Evolutionary conservation across 2,113 vertebrate genomes (phyloP).

Genomic region (Gobiocypris rarus): DNA sequence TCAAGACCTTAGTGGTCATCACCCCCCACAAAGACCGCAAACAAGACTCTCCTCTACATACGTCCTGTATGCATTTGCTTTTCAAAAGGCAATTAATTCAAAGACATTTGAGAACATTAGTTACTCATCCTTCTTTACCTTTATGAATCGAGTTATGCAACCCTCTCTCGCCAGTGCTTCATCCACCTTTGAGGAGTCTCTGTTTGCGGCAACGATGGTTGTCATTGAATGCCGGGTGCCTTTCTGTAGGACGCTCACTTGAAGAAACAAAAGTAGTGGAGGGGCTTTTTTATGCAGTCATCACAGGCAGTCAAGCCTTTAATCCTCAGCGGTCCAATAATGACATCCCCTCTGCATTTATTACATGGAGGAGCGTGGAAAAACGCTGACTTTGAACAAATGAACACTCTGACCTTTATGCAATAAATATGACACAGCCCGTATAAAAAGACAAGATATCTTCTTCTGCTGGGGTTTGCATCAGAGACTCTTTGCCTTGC

Average conservation of each 20-base stretch:
- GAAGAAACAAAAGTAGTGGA: conserved; percentile 77
- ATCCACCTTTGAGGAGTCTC: conserved; percentile 33
- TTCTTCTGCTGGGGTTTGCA: conserved; percentile 84
- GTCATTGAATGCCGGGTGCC: conserved; percentile 58
- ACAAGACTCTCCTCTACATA: conserved; percentile 44
- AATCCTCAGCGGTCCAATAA: conserved; percentile 82
- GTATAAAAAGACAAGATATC: conserved; percentile 89
- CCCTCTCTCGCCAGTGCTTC: conserved; percentile 20
- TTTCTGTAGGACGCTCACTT: conserved; percentile 68
- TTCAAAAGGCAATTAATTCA: conserved; percentile 57
- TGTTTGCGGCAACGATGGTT: conserved; percentile 58
- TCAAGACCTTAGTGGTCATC: background rate
- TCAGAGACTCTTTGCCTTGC: conserved; percentile 46
- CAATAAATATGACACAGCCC: conserved; percentile 90
- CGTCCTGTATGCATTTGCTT: conserved; percentile 43
- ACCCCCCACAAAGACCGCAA: background rate
- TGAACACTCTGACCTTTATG: conserved; percentile 87
- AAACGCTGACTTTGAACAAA: conserved; percentile 88
- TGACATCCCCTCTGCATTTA: conserved; percentile 83
- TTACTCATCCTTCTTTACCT: conserved; percentile 48
- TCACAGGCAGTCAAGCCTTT: conserved; percentile 81
- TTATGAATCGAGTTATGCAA: conserved; percentile 56
- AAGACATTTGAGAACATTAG: conserved; percentile 46
- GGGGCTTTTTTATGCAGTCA: conserved; percentile 79
- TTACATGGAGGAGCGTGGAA: conserved; percentile 73